These are phyloP conservation scores for Merops nubicus DNA, from an alignment of 2,113 vertebrate genomes.

Conservation along the genomic window DNA sequence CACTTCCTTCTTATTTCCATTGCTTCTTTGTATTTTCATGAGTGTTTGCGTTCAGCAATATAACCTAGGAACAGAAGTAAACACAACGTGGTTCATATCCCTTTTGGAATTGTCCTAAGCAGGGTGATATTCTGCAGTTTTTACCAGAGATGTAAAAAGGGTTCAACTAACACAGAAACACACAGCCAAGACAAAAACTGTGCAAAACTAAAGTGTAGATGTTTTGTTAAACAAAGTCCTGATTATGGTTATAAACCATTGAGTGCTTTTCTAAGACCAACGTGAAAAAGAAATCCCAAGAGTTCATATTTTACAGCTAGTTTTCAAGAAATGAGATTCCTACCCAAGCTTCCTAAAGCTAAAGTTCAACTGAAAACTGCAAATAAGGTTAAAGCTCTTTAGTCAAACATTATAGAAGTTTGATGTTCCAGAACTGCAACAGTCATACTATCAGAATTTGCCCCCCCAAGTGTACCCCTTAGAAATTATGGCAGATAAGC, in stretches of 20 bases:
- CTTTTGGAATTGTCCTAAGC: not conserved
- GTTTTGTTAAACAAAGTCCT: too few species aligned
- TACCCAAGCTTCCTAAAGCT: not conserved
- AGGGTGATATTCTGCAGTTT: not conserved
- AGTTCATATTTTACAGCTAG: not conserved
- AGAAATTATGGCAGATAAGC: not conserved
- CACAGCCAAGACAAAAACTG: not conserved
- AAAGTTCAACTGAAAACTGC: not conserved
- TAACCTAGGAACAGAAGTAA: conserved; percentile 25
- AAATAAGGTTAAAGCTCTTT: not conserved
- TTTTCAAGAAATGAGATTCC: not conserved
- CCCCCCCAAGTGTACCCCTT: not conserved
- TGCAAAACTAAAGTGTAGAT: too few species aligned
- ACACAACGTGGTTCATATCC: not conserved
- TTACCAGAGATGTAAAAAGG: not conserved
- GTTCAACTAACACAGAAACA: not conserved
- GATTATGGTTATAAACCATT: not conserved
- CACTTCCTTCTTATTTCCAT: conserved; percentile 5
- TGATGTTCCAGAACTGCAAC: not conserved
- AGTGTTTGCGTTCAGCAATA: not conserved
- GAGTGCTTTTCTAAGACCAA: not conserved
- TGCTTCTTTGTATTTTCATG: not conserved
- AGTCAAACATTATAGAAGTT: not conserved
- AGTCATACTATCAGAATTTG: not conserved
- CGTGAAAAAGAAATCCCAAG: not conserved